Evolutionary conservation across 2,113 vertebrate species (phyloP), one percentile per base, ranked within the genome.

Genomic region (Rhinolophus sinicus): DNA sequence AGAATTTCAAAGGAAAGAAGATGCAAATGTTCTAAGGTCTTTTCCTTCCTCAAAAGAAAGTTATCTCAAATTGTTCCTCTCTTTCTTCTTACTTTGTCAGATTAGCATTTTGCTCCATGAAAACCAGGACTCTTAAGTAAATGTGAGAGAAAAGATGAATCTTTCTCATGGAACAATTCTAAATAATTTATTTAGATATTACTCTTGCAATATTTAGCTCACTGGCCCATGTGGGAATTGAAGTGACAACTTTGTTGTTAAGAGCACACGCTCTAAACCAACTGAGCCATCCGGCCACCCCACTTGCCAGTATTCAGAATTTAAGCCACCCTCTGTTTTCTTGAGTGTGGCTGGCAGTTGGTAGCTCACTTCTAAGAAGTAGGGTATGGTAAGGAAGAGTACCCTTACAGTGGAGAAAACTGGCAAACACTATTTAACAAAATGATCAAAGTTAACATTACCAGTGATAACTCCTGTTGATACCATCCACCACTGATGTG

Each of bases 161-260:
- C 9, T 64, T 83, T 21, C 15, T 70, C 75, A 83, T 28, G 58
- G n/a, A 86, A 83, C 11, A 93, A 56, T 87, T 90, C 16, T 16
- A 84, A 84, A 92, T 95, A 91, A 78, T 69, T 60, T 70, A n/a
- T 54, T 58, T 77, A 92, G 16, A 30, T 92, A 22, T 3, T 47
- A 1, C 1, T 10, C 7, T 22, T 44, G 40, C 40, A 44, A 44
- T 44, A 44, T 5, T 44, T 44, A 44, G 40, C 40, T 44, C 40
- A 44, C 40, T 44, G 40, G 40, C 6, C 40, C 6, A 44, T 7
- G 40, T 44, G 40, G 40, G 40, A 44, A 44, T 44, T 44, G 40
- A 44, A 44, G 5, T 1, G 40, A 44, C 40, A 44, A 44, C 40
- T 44, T 44, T 44, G 40, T 44, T 44, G 40, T 44, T 44, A 44